Evolutionary conservation across 2,888 invertebrate genomes (phyloP).

Genomic region (Gibbula magus): DNA sequence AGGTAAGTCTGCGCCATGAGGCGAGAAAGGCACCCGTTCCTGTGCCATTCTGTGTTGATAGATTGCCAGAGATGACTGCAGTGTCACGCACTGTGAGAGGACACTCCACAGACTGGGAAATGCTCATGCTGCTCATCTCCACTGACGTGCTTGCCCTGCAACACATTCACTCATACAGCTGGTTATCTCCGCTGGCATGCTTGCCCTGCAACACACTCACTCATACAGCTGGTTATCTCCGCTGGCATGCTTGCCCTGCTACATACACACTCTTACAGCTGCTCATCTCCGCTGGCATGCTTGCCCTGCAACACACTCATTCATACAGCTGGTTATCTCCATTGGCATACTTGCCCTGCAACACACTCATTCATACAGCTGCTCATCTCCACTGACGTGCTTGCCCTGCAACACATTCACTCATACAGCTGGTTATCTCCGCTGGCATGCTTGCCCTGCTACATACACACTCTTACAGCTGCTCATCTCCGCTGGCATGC

Average conservation of each 20-base stretch:
- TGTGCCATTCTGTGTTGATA: constrained; percentile 86
- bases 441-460: too few relatives aligned
- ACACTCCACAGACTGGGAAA: constrained; percentile 94
- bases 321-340: too few relatives aligned
- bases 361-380: too few relatives aligned
- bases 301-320: too few relatives aligned
- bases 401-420: too few relatives aligned
- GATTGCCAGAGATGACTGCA: constrained; percentile 82
- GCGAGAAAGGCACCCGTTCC: constrained; percentile 85
- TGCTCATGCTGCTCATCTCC: constrained; percentile 94
- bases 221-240: not conserved
- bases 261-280: not conserved
- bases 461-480: too few relatives aligned
- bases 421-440: too few relatives aligned
- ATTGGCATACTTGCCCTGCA: too few relatives aligned
- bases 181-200: not conserved
- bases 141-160: constrained; percentile 74
- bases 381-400: too few relatives aligned
- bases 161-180: not conserved
- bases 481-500: too few relatives aligned
- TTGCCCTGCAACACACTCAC: not conserved
- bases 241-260: not conserved
- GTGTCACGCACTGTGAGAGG: constrained; percentile 91
- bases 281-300: not conserved
- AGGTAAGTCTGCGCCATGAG: constrained; percentile 85